phyloP scores from a whole-genome alignment of 1,140 invertebrate genomes.

The Chionoecetes opilio region DNA sequence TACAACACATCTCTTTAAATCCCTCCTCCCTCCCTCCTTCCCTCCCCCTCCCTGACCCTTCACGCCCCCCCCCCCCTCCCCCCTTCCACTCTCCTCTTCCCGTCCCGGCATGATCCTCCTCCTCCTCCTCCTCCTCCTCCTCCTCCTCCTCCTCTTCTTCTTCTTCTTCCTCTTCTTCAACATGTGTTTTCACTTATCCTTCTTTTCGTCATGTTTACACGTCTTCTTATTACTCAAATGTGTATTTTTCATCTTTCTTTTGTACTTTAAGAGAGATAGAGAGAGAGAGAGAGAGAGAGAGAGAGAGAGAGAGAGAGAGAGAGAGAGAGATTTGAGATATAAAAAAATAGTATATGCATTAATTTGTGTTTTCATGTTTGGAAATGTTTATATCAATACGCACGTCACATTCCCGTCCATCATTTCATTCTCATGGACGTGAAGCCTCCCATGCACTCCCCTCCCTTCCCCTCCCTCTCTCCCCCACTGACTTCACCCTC shows the following conservation, averaged over 20 bases:
- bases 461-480: neutral
- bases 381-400: neutral
- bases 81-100: neutral
- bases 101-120: neutral
- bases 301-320: slow-evolving; percentile 2
- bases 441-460: neutral
- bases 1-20: slow-evolving; percentile 58
- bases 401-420: neutral
- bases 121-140: neutral
- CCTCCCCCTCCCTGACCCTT: neutral
- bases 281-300: neutral
- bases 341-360: neutral
- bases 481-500: neutral
- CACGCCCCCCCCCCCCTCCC: neutral
- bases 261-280: too few species aligned
- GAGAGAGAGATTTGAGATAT: too few species aligned
- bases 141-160: neutral
- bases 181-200: neutral
- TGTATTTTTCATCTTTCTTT: neutral
- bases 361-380: neutral
- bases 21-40: neutral
- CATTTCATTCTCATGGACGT: neutral
- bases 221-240: neutral
- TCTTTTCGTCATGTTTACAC: neutral
- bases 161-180: neutral